These are phyloP conservation scores for Microctonus brassicae DNA, from an alignment of 2,888 invertebrate genomes.

Conservation along the genomic window DNA sequence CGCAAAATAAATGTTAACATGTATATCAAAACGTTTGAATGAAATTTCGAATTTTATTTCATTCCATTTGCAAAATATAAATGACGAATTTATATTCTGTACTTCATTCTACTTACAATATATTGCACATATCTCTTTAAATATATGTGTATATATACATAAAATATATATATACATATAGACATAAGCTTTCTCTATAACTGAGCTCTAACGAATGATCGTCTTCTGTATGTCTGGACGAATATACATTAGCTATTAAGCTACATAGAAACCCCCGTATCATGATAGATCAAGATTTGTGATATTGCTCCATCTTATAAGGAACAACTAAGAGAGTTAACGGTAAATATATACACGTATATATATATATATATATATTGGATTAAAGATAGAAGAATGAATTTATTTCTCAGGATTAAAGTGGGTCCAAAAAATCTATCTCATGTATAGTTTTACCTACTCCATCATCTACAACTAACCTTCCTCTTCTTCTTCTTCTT, in stretches of 20 bases:
- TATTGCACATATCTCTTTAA: background rate
- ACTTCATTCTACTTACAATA: background rate
- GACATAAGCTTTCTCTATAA: background rate
- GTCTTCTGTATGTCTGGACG: background rate
- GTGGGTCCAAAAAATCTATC: conserved; percentile 5
- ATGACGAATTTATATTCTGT: background rate
- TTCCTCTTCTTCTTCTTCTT: background rate
- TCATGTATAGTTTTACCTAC: background rate
- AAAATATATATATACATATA: background rate
- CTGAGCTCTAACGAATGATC: background rate
- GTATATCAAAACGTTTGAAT: background rate
- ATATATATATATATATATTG: background rate
- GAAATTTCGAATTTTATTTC: background rate
- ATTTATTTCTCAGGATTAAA: conserved; percentile 17
- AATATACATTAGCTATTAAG: too few relatives aligned
- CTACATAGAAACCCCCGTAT: background rate
- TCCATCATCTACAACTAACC: background rate
- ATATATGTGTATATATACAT: background rate
- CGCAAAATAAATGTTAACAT: background rate
- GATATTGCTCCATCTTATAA: conserved; percentile 19
- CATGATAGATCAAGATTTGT: conserved; percentile 15
- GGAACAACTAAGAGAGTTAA: conserved; percentile 5
- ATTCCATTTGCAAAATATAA: background rate
- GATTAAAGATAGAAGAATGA: conserved; percentile 15
- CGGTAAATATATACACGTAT: too few relatives aligned